phyloP scores from a whole-genome alignment of 2,888 invertebrate species.

The Quadroppia sp. region DNA sequence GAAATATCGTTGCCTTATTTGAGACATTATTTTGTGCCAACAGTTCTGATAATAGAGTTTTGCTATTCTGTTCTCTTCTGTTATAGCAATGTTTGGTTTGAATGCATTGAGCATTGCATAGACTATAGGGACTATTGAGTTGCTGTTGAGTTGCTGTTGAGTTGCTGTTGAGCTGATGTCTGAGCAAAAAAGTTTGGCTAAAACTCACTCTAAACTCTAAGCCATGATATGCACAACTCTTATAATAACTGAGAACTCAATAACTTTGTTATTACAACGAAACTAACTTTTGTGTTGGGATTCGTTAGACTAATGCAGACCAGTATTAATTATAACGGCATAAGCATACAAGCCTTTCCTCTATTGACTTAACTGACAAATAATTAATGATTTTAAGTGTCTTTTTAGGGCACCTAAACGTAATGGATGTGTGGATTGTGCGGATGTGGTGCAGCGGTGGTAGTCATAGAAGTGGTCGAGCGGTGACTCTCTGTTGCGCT shows the following conservation, averaged over 20 bases:
- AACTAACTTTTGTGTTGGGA: conserved; percentile 19
- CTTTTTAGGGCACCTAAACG: neutral
- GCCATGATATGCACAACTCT: neutral
- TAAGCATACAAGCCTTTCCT: conserved; percentile 18
- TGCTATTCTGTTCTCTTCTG: conserved; percentile 1
- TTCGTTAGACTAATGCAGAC: neutral
- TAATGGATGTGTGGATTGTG: conserved; percentile 14
- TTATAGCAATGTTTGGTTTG: conserved; percentile 15
- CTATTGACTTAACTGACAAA: conserved; percentile 28
- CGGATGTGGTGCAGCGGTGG: neutral
- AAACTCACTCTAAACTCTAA: neutral
- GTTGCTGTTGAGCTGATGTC: neutral
- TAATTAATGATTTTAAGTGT: conserved; percentile 32
- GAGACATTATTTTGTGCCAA: neutral
- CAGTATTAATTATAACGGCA: conserved; percentile 21
- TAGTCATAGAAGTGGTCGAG: neutral
- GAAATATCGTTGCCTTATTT: conserved; percentile 17
- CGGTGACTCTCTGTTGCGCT: neutral
- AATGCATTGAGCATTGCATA: neutral
- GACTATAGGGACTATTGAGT: conserved; percentile 22
- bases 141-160: neutral
- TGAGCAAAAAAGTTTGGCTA: neutral
- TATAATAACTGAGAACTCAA: conserved; percentile 10
- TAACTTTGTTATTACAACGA: conserved; percentile 28
- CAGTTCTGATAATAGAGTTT: conserved; percentile 7